Conservation (phyloP, 2,113 vertebrate genomes). For the Calypte anna region DNA sequence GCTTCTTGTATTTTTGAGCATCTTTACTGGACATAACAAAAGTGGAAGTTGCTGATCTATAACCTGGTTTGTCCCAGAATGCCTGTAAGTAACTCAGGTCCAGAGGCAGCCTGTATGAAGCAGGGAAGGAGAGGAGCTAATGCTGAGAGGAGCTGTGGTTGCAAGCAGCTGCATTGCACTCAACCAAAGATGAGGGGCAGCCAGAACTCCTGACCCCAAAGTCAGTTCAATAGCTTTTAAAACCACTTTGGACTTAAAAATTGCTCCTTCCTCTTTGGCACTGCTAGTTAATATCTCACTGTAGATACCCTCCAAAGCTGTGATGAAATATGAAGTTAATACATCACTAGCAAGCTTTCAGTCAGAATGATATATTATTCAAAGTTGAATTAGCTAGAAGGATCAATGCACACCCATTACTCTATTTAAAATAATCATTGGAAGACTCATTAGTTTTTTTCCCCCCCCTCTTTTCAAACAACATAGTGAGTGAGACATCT, state of each 20-base stretch:
- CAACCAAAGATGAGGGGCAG: neutral
- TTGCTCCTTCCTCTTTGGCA: constrained; percentile 8
- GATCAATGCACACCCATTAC: constrained; percentile 69
- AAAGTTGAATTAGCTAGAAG: constrained; percentile 69
- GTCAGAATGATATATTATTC: constrained; percentile 66
- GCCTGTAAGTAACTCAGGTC: neutral
- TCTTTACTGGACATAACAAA: neutral
- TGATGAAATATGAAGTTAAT: constrained; percentile 66
- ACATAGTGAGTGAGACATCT: constrained; percentile 15
- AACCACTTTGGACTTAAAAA: neutral
- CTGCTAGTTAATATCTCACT: constrained; percentile 51
- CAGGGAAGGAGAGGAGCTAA: neutral
- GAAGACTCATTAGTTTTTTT: constrained; percentile 45
- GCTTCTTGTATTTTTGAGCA: neutral
- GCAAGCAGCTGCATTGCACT: neutral
- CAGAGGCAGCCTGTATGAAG: neutral
- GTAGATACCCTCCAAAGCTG: constrained; percentile 49
- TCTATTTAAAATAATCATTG: constrained; percentile 68
- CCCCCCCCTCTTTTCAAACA: neutral
- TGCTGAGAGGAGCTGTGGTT: neutral
- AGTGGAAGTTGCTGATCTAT: neutral
- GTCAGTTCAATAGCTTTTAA: constrained; percentile 15
- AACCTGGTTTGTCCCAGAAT: neutral
- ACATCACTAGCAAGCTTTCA: constrained; percentile 63
- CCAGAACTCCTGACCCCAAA: neutral